Conservation (phyloP, 1,140 invertebrate genomes). For the Drosophila pectinifera region DNA sequence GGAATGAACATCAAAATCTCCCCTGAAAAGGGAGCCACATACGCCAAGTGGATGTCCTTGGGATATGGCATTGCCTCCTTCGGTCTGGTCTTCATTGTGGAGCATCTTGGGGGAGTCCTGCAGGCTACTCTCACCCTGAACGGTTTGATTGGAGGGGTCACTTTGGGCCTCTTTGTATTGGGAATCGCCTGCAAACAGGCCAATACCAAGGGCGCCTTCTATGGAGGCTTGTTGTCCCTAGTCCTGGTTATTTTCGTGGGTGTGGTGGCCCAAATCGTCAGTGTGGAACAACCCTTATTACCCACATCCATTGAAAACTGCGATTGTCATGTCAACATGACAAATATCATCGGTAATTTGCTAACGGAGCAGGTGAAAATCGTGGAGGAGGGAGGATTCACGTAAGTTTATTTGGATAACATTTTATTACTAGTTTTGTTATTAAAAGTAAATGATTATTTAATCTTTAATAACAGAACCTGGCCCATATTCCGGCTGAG, state of each 20-base stretch:
- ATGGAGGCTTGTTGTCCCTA: conserved; percentile 85
- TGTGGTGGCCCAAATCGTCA: conserved; percentile 85
- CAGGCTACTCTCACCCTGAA: conserved; percentile 95
- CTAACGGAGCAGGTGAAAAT: conserved; percentile 43
- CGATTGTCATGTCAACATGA: conserved; percentile 84
- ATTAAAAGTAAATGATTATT: neutral
- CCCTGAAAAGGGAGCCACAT: conserved; percentile 89
- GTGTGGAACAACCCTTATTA: conserved; percentile 84
- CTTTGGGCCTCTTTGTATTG: conserved; percentile 93
- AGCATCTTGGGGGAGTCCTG: conserved; percentile 91
- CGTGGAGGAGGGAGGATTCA: conserved; percentile 48
- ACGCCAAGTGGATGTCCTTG: conserved; percentile 85
- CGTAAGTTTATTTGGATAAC: conserved; percentile 50
- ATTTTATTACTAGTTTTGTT: neutral
- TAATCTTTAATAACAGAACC: conserved; percentile 56
- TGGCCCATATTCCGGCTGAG: conserved; percentile 88
- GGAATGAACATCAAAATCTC: conserved; percentile 89
- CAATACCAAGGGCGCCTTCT: conserved; percentile 88
- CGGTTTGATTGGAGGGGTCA: conserved; percentile 94
- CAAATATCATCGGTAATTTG: conserved; percentile 48
- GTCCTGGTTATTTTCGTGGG: conserved; percentile 85
- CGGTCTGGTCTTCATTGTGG: conserved; percentile 90
- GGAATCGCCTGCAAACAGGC: conserved; percentile 95
- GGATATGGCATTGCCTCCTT: conserved; percentile 86
- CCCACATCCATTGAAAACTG: conserved; percentile 85